Evolutionary conservation across 2,888 invertebrate genomes (phyloP), one percentile per base, ranked within the genome.

Genomic region (Resseliella maxima): DNA sequence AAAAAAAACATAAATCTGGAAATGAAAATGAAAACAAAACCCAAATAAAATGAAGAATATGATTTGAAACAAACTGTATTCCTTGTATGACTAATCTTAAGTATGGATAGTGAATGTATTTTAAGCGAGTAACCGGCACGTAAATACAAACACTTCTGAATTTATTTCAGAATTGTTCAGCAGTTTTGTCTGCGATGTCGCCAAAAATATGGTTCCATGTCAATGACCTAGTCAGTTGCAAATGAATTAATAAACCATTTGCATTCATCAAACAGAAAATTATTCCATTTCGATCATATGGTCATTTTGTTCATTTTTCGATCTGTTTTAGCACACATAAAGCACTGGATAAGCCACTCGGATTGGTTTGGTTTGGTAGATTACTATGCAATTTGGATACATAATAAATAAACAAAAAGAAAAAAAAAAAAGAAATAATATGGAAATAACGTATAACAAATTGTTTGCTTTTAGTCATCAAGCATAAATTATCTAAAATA

Each of bases 231-330:
- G 41, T 45, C 85, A 15, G 31, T 8, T 45, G 46, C 45, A 85
- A 85, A 85, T 21, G 24, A 85, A 85, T 85, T 41, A 85, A 46
- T 85, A 85, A 45, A 45, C 85, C 3, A 83, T 83, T 83, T 83
- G 38, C 38, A 83, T 83, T 36, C 36, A 83, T 83, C 38, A 38
- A 83, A n/a, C 18, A 72, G 72, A 72, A 72, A 10, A 83, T 38
- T 12, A 83, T 83, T 83, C n/a, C 83, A 83, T 83, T 83, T 83
- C 12, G 21, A 38, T 83, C 31, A 24, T n/a, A 59, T 24, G n/a
- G 46, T 50, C 8, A 15, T 50, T 50, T 59, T 2, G 59, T 15
- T 6, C 3, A 12, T 15, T 72, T 72, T 0, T 15, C 31, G 72
- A 72, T 72, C 72, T 72, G 72, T 27, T 72, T 72, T 31, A 72